A percentile compares a stretch with the other conserved stretches of the same genome.
Conservation (phyloP, 2,113 vertebrate genomes). For the Silurus glanis region DNA sequence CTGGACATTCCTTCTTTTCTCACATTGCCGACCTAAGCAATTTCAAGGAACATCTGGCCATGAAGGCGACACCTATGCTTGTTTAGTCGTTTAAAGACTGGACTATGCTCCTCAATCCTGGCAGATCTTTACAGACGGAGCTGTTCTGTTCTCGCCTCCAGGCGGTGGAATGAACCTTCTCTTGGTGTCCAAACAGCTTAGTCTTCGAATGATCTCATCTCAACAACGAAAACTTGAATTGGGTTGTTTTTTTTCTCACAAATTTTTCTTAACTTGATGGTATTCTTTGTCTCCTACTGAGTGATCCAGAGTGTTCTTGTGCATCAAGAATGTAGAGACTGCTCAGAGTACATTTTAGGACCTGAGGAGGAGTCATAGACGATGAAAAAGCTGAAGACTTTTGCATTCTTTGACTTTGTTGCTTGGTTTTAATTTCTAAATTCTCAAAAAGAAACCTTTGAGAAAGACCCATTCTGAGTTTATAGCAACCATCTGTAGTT, state of each 20-base stretch:
- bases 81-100: not conserved
- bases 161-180: not conserved
- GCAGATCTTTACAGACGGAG: not conserved
- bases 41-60: not conserved
- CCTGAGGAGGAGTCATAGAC: not conserved
- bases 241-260: not conserved
- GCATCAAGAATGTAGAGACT: not conserved
- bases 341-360: not conserved
- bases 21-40: not conserved
- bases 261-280: not conserved
- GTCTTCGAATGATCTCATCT: not conserved
- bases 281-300: not conserved
- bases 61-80: not conserved
- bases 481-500: no score
- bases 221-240: not conserved
- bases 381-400: not conserved
- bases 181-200: not conserved
- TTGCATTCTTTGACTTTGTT: not conserved
- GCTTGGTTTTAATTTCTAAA: not conserved
- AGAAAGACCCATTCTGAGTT: no score
- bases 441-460: not conserved
- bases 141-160: not conserved
- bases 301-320: not conserved
- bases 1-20: not conserved
- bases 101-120: not conserved